These are phyloP conservation scores for Aphidoletes aphidimyza DNA, from an alignment of 2,888 invertebrate genomes.

Conservation along the genomic window DNA sequence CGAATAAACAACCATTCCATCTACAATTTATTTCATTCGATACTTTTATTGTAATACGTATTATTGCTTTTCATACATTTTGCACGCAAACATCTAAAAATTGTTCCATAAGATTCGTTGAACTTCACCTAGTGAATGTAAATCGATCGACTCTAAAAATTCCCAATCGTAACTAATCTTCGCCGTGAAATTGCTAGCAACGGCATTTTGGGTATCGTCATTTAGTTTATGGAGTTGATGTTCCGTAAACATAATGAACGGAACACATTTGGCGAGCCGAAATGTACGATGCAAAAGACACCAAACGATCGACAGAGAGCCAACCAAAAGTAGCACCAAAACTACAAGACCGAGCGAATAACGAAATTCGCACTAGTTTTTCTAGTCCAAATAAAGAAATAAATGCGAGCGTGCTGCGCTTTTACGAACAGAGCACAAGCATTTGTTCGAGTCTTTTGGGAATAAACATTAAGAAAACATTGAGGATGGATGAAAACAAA, in stretches of 20 bases:
- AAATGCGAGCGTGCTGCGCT: conserved; percentile 28
- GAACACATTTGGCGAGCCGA: too few relatives aligned
- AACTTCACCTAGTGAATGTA: not conserved
- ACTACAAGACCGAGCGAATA: not conserved
- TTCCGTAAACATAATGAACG: too few relatives aligned
- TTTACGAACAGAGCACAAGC: not conserved
- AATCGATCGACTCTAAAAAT: not conserved
- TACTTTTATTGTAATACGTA: not conserved
- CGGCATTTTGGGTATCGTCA: not conserved
- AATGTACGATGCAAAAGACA: too few relatives aligned
- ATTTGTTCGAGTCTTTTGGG: not conserved
- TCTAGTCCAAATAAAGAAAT: not conserved
- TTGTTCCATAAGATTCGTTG: too few relatives aligned
- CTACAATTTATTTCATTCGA: not conserved
- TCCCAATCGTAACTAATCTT: not conserved
- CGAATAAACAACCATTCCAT: not conserved
- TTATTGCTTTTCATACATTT: not conserved
- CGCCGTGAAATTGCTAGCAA: not conserved
- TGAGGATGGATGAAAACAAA: not conserved
- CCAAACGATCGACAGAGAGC: too few relatives aligned
- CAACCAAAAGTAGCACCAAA: too few relatives aligned
- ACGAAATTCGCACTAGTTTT: not conserved
- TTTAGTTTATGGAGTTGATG: not conserved
- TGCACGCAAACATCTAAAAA: not conserved
- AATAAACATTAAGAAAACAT: conserved; percentile 34